Evolutionary conservation across 2,113 vertebrate genomes (phyloP).

Genomic region (Emydocephalus ijimae): DNA sequence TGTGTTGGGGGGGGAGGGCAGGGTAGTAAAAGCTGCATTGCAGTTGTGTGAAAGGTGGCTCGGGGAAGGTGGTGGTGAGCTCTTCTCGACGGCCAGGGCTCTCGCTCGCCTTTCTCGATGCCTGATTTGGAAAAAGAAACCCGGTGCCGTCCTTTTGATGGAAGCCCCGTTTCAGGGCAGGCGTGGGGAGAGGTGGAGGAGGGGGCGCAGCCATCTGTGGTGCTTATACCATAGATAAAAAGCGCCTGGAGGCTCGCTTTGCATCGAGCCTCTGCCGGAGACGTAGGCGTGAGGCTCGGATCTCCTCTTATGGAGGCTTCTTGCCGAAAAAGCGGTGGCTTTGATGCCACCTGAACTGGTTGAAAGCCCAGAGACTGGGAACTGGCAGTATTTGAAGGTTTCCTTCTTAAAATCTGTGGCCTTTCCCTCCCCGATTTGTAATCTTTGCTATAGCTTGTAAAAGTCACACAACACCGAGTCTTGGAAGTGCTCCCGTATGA

Average conservation of each 20-base stretch:
- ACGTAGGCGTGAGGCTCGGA: background rate
- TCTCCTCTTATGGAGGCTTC: background rate
- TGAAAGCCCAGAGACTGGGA: background rate
- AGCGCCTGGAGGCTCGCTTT: background rate
- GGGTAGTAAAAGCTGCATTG: conserved; percentile 64
- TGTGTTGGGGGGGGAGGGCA: background rate
- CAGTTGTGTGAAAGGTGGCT: conserved; percentile 57
- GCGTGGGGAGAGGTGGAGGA: too few species aligned
- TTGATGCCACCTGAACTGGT: background rate
- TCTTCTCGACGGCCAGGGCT: conserved; percentile 37
- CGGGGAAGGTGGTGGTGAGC: background rate
- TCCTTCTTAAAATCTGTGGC: background rate
- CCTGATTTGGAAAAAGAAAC: conserved; percentile 17
- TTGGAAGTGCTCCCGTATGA: background rate
- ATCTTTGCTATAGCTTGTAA: background rate
- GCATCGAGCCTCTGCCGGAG: background rate
- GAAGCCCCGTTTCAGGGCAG: conserved; percentile 17
- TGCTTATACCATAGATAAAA: background rate
- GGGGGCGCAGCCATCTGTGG: background rate
- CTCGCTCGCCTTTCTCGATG: conserved; percentile 25
- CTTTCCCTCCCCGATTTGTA: background rate
- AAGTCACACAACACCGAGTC: background rate
- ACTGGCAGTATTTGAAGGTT: background rate
- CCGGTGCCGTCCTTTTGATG: background rate
- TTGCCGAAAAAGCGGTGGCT: background rate